These are phyloP conservation scores for Alces alces DNA, from an alignment of 2,113 vertebrate genomes.

Conservation along the genomic window DNA sequence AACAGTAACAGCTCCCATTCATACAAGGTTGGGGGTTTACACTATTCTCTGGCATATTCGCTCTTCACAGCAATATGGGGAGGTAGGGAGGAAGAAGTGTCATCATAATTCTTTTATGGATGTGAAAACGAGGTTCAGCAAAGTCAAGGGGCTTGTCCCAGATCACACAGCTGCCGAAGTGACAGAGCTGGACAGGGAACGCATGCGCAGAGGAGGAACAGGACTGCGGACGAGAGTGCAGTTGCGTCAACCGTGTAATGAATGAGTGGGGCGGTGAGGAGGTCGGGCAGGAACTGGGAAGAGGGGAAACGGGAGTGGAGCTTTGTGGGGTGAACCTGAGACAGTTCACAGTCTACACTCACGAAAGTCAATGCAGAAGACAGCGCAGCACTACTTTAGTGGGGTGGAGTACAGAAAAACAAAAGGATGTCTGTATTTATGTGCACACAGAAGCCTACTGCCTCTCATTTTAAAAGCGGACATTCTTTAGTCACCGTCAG, in stretches of 20 bases:
- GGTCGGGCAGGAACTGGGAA: background rate
- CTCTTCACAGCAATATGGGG: background rate
- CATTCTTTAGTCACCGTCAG: background rate
- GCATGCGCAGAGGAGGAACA: background rate
- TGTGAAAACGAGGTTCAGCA: background rate
- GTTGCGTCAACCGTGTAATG: background rate
- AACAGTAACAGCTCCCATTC: background rate
- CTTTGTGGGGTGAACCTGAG: background rate
- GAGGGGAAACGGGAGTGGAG: background rate
- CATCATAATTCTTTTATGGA: background rate
- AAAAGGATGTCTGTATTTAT: background rate
- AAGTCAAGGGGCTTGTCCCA: background rate
- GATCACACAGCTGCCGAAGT: background rate
- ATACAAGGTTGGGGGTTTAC: background rate
- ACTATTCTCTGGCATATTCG: background rate
- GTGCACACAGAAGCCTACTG: background rate
- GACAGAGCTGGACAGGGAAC: background rate
- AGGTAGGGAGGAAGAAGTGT: background rate
- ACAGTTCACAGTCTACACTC: background rate
- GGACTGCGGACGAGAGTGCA: background rate
- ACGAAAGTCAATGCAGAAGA: background rate
- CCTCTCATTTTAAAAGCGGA: background rate
- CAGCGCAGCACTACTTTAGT: background rate
- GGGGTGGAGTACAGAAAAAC: background rate
- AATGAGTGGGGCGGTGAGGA: background rate